Conservation (phyloP, 2,113 vertebrate species). For the Zosterops japonicus region DNA sequence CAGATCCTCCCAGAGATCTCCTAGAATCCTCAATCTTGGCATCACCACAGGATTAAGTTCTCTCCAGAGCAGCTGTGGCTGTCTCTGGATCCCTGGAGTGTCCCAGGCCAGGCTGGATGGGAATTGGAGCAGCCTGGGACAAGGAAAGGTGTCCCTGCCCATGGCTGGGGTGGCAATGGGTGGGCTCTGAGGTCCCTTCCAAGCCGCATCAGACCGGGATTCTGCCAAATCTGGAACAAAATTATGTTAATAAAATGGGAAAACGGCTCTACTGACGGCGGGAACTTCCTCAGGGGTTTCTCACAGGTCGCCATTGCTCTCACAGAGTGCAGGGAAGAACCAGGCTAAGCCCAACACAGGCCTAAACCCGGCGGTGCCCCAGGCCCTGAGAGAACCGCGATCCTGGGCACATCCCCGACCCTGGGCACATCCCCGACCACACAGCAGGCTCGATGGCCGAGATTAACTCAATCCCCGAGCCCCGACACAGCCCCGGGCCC, state of each 20-base stretch:
- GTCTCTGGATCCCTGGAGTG: neutral
- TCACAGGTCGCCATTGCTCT: accelerated
- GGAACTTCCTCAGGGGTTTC: accelerated
- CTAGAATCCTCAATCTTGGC: neutral
- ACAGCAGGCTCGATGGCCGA: too few relatives aligned
- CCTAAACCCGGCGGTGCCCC: neutral
- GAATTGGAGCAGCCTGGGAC: neutral
- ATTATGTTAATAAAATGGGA: neutral
- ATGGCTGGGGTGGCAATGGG: neutral
- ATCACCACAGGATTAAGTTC: accelerated
- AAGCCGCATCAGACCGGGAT: accelerated
- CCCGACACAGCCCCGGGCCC: neutral
- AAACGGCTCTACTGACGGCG: accelerated
- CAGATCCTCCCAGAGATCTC: accelerated
- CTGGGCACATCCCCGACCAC: neutral
- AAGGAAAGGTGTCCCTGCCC: neutral
- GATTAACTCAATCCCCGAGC: neutral
- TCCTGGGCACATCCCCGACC: neutral
- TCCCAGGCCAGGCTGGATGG: accelerated
- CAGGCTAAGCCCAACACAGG: neutral
- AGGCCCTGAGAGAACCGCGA: accelerated
- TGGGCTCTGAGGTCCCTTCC: neutral
- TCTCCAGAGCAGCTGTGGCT: neutral
- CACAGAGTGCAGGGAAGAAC: accelerated
- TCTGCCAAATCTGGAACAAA: neutral